phyloP scores from a whole-genome alignment of 2,113 vertebrate species.

The Ochotona princeps region DNA sequence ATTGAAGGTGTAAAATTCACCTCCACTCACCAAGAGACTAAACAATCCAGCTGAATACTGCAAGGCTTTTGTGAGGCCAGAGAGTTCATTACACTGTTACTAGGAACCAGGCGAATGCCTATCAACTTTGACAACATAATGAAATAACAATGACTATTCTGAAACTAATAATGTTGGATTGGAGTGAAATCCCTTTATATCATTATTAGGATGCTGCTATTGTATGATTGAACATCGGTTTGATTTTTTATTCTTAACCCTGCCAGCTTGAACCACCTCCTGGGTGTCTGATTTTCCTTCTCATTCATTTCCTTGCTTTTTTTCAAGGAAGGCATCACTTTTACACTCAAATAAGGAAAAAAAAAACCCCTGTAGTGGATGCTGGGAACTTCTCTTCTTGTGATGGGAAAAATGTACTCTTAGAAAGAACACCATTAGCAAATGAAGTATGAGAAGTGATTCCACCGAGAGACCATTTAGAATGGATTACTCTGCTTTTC shows the following conservation, averaged over 20 bases:
- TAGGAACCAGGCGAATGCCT: conserved; percentile 89
- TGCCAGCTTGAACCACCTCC: not conserved
- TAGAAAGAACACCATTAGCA: not conserved
- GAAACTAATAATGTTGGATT: conserved; percentile 84
- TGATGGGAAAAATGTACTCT: not conserved
- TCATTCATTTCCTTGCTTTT: conserved; percentile 7
- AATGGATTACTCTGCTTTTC: not conserved
- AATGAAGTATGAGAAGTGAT: not conserved
- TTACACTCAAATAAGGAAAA: not conserved
- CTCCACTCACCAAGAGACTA: conserved; percentile 91
- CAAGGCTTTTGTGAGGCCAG: conserved; percentile 86
- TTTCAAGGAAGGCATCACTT: not conserved
- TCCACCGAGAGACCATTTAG: not conserved
- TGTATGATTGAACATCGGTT: conserved; percentile 30
- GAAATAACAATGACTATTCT: conserved; percentile 87
- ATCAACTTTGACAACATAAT: conserved; percentile 83
- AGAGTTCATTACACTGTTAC: conserved; percentile 83
- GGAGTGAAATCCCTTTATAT: conserved; percentile 82
- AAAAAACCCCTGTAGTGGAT: not conserved
- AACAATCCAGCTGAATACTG: conserved; percentile 91
- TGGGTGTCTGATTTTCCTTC: not conserved
- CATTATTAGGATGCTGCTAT: conserved; percentile 76
- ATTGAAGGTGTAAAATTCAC: conserved; percentile 92
- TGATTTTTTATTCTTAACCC: conserved; percentile 28
- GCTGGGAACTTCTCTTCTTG: not conserved